phyloP scores from a whole-genome alignment of 2,888 invertebrate genomes.

The Volucella inanis region DNA sequence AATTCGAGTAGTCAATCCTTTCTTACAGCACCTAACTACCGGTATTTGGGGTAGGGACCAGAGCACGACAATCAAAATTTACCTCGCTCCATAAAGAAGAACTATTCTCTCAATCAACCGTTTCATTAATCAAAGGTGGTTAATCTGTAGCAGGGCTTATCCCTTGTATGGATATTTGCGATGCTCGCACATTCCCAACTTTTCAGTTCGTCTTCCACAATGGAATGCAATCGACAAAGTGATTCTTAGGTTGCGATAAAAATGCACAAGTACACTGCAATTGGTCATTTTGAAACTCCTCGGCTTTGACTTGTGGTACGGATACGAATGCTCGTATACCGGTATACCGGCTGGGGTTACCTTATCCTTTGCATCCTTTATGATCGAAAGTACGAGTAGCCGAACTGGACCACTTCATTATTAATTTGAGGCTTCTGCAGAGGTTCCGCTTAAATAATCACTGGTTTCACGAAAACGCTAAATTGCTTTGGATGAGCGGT shows the following conservation, averaged over 20 bases:
- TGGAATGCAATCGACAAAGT: conserved; percentile 46
- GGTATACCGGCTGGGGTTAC: not conserved
- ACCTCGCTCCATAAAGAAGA: conserved; percentile 55
- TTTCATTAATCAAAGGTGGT: conserved; percentile 72
- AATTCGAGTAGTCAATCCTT: conserved; percentile 43
- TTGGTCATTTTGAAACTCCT: conserved; percentile 47
- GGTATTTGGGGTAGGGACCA: conserved; percentile 51
- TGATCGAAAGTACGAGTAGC: conserved; percentile 36
- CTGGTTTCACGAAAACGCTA: conserved; percentile 59
- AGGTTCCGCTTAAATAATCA: conserved; percentile 69
- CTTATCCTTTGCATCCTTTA: conserved; percentile 62
- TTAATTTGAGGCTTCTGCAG: conserved; percentile 56
- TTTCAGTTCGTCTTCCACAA: not conserved
- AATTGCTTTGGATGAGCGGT: conserved; percentile 52
- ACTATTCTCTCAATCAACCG: conserved; percentile 63
- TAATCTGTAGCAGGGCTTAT: conserved; percentile 70
- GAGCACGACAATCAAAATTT: conserved; percentile 63
- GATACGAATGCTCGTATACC: too few species aligned
- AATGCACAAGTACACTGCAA: conserved; percentile 49
- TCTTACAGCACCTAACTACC: conserved; percentile 65
- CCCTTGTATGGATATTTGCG: conserved; percentile 43
- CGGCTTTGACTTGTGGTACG: not conserved
- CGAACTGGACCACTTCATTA: conserved; percentile 72
- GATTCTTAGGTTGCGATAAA: conserved; percentile 59
- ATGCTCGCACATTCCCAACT: conserved; percentile 8